Evolutionary conservation across 2,113 vertebrate species (phyloP).

Genomic region (Caloenas nicobarica): DNA sequence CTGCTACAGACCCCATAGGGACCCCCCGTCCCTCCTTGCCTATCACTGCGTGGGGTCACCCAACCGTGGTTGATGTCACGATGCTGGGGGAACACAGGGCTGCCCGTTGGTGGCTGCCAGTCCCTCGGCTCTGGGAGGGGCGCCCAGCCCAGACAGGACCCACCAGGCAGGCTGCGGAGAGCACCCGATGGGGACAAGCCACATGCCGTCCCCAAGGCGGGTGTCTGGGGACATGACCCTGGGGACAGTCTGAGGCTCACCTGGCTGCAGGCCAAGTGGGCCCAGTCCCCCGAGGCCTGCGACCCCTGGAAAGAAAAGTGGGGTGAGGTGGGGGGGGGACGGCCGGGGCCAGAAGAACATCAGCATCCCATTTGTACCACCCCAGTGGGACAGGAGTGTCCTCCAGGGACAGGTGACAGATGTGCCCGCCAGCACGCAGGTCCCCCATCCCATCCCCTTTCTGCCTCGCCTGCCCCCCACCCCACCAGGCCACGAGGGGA

Average conservation of each 20-base stretch:
- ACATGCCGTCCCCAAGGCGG: not conserved
- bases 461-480: not conserved
- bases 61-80: accelerated
- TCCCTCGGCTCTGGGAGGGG: not conserved
- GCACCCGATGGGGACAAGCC: not conserved
- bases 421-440: accelerated
- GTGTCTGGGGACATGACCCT: accelerated
- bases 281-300: constrained; percentile 55
- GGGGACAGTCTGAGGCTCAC: not conserved
- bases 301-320: constrained; percentile 49
- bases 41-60: not conserved
- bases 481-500: constrained; percentile 1
- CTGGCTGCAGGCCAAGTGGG: constrained; percentile 57
- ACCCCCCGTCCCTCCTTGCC: not conserved
- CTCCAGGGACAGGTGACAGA: not conserved
- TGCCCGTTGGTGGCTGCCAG: not conserved
- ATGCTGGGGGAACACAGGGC: not conserved
- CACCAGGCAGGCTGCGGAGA: not conserved
- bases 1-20: not conserved
- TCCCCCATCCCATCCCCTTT: not conserved
- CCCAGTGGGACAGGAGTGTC: accelerated
- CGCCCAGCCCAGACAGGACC: not conserved
- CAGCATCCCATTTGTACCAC: not conserved
- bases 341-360: not conserved
- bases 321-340: not conserved